phyloP scores from a whole-genome alignment of 35 echinoderm and acorn worm species.

The Ophioderma brevispina region DNA sequence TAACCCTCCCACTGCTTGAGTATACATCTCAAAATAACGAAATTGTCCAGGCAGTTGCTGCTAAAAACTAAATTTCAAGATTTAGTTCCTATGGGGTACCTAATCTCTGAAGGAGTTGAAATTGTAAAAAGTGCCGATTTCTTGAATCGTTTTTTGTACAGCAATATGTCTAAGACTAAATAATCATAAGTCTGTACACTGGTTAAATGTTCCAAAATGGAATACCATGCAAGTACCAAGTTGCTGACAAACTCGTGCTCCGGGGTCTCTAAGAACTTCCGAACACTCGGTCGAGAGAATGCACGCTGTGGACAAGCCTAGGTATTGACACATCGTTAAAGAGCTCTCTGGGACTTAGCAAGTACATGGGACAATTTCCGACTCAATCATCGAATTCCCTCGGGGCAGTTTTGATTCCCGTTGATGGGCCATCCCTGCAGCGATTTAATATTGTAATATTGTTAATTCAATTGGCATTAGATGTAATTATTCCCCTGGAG shows the following conservation, averaged over 20 bases:
- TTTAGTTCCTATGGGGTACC: too few relatives aligned
- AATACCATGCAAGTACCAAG: too few relatives aligned
- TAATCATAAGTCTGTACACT: too few relatives aligned
- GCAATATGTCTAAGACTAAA: too few relatives aligned
- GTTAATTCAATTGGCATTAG: not conserved
- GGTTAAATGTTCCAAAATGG: too few relatives aligned
- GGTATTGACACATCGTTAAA: constrained; percentile 2
- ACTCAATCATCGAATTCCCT: not conserved
- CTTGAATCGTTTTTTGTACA: too few relatives aligned
- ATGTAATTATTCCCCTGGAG: not conserved
- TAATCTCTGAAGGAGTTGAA: too few relatives aligned
- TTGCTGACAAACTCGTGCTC: not conserved
- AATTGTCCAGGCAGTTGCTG: too few relatives aligned
- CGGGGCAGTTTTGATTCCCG: not conserved
- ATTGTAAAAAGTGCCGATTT: too few relatives aligned
- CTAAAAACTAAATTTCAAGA: too few relatives aligned
- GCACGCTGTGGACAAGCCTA: not conserved
- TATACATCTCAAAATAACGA: too few relatives aligned
- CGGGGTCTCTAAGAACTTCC: not conserved
- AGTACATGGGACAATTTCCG: not conserved
- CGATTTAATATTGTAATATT: not conserved
- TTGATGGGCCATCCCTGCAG: not conserved
- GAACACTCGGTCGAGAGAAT: not conserved
- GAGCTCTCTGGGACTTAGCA: not conserved
- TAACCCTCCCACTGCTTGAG: too few relatives aligned